phyloP scores from a whole-genome alignment of 1,140 invertebrate species.

The Arctopsyche grandis region DNA sequence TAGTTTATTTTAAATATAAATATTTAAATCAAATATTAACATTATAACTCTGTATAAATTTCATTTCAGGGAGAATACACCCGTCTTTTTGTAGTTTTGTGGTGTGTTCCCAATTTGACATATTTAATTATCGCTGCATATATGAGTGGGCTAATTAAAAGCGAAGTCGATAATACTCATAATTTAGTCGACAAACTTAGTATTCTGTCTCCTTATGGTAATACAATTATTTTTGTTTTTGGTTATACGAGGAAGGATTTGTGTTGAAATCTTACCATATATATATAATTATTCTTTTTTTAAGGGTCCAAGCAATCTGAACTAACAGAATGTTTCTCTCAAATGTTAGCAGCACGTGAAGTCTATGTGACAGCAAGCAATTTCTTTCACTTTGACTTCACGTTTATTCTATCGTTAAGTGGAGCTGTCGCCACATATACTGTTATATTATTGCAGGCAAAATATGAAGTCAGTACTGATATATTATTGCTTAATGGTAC shows the following conservation, averaged over 20 bases:
- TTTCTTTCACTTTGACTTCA: slow-evolving; percentile 50
- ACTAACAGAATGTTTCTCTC: slow-evolving; percentile 43
- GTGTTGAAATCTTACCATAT: background rate
- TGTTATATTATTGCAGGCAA: slow-evolving; percentile 47
- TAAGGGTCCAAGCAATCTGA: slow-evolving; percentile 45
- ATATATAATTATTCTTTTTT: slow-evolving; percentile 17
- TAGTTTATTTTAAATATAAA: slow-evolving; percentile 11
- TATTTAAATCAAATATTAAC: background rate
- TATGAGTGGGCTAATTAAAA: slow-evolving; percentile 45
- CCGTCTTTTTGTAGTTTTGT: slow-evolving; percentile 29
- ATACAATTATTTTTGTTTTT: background rate
- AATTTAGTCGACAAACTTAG: slow-evolving; percentile 50
- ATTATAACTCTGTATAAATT: background rate
- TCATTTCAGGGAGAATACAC: slow-evolving; percentile 33
- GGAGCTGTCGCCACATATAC: slow-evolving; percentile 50
- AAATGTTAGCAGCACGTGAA: slow-evolving; percentile 44
- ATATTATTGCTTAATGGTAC: background rate
- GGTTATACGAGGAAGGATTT: background rate
- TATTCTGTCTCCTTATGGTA: slow-evolving; percentile 42
- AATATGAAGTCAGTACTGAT: background rate
- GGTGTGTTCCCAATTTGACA: slow-evolving; percentile 33
- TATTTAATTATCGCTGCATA: slow-evolving; percentile 43
- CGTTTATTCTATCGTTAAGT: slow-evolving; percentile 46
- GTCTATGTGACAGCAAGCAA: slow-evolving; percentile 49
- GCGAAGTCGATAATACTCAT: slow-evolving; percentile 45